Evolutionary conservation across 2,113 vertebrate genomes (phyloP).

Genomic region (Zapornia atra): DNA sequence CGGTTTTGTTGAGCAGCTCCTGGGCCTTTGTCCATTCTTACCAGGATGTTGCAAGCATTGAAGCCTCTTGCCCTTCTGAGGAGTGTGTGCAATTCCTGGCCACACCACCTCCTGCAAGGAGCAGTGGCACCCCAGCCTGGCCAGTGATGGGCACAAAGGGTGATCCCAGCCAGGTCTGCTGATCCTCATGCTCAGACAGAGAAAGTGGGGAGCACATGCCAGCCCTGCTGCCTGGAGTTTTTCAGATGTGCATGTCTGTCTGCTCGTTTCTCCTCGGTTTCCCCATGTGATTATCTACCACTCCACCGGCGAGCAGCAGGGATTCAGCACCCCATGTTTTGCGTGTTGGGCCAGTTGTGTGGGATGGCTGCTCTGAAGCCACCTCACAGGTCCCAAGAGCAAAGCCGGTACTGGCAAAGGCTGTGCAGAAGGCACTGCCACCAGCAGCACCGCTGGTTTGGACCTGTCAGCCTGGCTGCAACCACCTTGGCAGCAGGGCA

Average conservation of each 20-base stretch:
- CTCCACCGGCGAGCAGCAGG: background rate
- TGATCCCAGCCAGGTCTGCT: background rate
- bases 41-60: background rate
- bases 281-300: background rate
- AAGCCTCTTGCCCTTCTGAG: background rate
- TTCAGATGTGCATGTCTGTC: background rate
- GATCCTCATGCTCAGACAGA: background rate
- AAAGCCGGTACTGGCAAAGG: background rate
- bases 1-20: background rate
- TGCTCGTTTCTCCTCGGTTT: background rate
- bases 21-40: background rate
- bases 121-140: background rate
- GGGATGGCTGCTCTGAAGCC: background rate
- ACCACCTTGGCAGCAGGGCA: accelerated
- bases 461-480: accelerated
- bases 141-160: background rate
- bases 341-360: background rate
- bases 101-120: background rate
- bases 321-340: background rate
- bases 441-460: accelerated
- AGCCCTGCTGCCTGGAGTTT: background rate
- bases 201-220: background rate
- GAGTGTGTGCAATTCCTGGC: background rate
- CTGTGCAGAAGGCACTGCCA: accelerated
- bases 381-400: background rate